Conservation (phyloP, 2,113 vertebrate species). For the Thinocorus orbignyianus region DNA sequence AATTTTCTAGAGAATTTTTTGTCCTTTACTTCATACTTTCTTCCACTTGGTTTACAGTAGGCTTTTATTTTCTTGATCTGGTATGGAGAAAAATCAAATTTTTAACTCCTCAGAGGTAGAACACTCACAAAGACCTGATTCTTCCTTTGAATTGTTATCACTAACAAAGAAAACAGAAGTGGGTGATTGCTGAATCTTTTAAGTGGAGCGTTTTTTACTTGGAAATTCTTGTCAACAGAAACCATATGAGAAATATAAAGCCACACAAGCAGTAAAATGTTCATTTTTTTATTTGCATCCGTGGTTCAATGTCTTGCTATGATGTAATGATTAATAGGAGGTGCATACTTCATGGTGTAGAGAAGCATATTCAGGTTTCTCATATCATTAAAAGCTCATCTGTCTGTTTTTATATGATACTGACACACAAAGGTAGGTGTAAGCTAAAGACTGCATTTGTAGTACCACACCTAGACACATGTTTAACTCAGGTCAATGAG, state of each 20-base stretch:
- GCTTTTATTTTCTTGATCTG: neutral
- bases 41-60: neutral
- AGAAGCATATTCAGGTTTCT: neutral
- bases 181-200: neutral
- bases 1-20: neutral
- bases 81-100: neutral
- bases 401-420: neutral
- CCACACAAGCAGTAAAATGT: neutral
- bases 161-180: neutral
- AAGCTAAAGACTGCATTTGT: neutral
- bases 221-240: neutral
- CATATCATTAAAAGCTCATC: neutral
- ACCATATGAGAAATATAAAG: neutral
- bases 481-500: neutral
- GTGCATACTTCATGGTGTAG: neutral
- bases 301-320: neutral
- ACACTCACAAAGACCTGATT: neutral
- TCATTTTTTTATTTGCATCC: neutral
- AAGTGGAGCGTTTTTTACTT: neutral
- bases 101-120: neutral
- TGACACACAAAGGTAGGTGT: neutral
- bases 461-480: neutral
- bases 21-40: neutral
- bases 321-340: neutral
- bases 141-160: neutral